Base-by-base conservation (phyloP, 2,113 vertebrate genomes). In the Pheucticus melanocephalus region DNA sequence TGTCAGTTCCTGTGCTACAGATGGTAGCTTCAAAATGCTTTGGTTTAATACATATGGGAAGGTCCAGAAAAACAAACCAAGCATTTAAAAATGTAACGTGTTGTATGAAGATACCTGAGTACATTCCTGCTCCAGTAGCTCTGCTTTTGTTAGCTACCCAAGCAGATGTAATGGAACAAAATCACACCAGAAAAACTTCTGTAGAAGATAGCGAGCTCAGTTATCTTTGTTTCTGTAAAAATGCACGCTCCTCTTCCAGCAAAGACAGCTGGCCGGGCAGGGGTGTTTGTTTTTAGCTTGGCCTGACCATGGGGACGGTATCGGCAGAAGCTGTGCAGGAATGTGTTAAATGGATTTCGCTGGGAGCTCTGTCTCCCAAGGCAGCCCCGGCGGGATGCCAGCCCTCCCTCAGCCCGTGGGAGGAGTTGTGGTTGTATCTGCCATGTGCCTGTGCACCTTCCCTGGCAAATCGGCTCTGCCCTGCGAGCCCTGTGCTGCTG, bases 301-400 rank as follows among this genome's bases (percentile, higher is more conserved):
- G 53, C 15, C 85, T 15, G 59, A 3, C 82, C 30, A 2, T 80
- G 25, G 94, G 91, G 94, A 65, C 15, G 1, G 66, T 16, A 35
- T 23, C 8, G 1, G 70, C 80, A 94, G 92, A 56, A 86, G 83
- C 91, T 50, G 48, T 80, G 59, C 69, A 89, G 93, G 89, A 94
- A 92, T 92, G 84, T 91, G 78, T 94, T 92, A 92, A 94, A 72
- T 65, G 69, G 63, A 89, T 92, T 94, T 86, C 4, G 1, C 47
- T 31, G 9, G 53, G 53, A 94, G 33, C 76, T 92, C 65, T 8
- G 25, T 54, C 82, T 95, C 72, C 50, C 69, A 22, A 22, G 81
- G 56, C 87, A 85, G 45, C 10, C 6, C 61, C 2, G 8, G 51
- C 78, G 10, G 64, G 1, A 5, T 19, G 78, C 72, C 69, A 90